Evolutionary conservation across 2,113 vertebrate genomes (phyloP).

Genomic region (rabbit (Oryctolagus cuniculus)): DNA sequence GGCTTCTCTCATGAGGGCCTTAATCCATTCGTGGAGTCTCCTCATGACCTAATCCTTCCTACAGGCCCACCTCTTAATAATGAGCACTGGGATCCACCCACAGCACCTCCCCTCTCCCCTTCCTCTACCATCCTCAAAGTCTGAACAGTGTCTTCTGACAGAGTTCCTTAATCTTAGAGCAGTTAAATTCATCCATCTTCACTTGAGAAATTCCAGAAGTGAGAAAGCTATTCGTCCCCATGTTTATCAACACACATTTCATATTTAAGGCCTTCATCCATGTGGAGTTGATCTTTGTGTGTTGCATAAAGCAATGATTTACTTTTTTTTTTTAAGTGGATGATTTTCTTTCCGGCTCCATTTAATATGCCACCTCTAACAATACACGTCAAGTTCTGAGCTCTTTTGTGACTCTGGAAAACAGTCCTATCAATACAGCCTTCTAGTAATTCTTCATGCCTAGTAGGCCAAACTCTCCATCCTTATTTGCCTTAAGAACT

Average conservation of each 20-base stretch:
- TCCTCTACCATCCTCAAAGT: neutral
- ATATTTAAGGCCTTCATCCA: constrained; percentile 33
- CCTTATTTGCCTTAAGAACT: neutral
- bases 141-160: neutral
- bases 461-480: neutral
- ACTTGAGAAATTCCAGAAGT: neutral
- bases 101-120: neutral
- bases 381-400: neutral
- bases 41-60: neutral
- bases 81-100: neutral
- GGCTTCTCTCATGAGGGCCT: neutral
- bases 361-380: neutral
- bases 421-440: neutral
- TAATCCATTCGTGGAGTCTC: neutral
- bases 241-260: constrained; percentile 20
- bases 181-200: neutral
- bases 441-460: neutral
- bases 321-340: neutral
- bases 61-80: neutral
- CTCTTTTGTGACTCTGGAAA: neutral
- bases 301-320: neutral
- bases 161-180: neutral
- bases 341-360: neutral
- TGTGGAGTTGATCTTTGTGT: neutral
- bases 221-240: neutral